Evolutionary conservation across 2,888 invertebrate species (phyloP).

Genomic region (Lycaena phlaeas): DNA sequence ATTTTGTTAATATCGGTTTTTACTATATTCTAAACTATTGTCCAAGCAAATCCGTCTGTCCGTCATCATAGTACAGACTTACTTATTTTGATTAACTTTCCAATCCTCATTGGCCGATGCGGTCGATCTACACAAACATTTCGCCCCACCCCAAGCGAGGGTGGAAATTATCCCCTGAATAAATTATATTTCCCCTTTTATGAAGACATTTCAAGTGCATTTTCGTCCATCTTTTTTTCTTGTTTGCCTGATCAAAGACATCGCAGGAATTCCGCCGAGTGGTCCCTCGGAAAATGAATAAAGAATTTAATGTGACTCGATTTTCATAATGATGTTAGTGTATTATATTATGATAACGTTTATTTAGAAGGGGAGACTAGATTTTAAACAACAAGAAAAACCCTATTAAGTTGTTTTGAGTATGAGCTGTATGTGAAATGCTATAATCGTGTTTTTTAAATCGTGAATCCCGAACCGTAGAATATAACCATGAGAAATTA

Average conservation of each 20-base stretch:
- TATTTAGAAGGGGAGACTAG: not conserved
- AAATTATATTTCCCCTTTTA: constrained; percentile 70
- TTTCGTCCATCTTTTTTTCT: constrained; percentile 61
- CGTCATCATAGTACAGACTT: too few species aligned
- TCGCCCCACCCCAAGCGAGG: constrained; percentile 58
- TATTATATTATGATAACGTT: constrained; percentile 48
- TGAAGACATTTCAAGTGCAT: constrained; percentile 70
- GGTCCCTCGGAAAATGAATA: constrained; percentile 65
- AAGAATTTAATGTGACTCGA: constrained; percentile 67
- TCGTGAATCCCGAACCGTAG: too few species aligned
- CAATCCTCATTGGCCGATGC: not conserved
- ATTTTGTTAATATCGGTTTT: too few species aligned
- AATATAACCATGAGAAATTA: too few species aligned
- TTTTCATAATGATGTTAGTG: constrained; percentile 56
- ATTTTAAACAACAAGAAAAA: too few species aligned
- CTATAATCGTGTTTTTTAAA: too few species aligned
- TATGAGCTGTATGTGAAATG: too few species aligned
- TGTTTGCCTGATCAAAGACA: constrained; percentile 63
- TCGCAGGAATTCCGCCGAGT: constrained; percentile 56
- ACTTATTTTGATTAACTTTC: not conserved
- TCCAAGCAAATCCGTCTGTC: too few species aligned
- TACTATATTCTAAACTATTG: too few species aligned
- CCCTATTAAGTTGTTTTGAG: too few species aligned
- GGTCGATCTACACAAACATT: constrained; percentile 40
- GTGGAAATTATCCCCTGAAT: constrained; percentile 73